A percentile compares a stretch with the other conserved stretches of the same genome.
phyloP scores from a whole-genome alignment of 2,797 vertebrate species.

The Dallia pectoralis region DNA sequence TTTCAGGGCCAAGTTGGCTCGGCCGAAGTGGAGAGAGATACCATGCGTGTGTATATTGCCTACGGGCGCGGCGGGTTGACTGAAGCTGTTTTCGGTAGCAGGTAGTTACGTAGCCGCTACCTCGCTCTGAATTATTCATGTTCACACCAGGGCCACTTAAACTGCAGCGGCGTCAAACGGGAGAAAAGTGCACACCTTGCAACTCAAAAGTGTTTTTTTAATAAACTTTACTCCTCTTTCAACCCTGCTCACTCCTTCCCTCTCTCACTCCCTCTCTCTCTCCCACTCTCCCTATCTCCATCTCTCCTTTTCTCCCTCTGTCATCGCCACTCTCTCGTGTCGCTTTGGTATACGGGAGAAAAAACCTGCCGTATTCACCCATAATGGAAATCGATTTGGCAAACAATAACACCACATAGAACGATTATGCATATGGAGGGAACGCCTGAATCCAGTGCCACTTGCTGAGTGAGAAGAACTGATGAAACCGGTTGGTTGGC shows the following conservation, averaged over 20 bases:
- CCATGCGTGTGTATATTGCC: not conserved
- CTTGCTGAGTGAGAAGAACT: constrained; percentile 20
- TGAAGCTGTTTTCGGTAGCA: constrained; percentile 33
- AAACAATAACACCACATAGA: constrained; percentile 54
- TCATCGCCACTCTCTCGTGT: not conserved
- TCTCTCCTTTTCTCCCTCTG: not conserved
- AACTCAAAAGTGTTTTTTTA: constrained; percentile 60
- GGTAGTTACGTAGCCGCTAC: constrained; percentile 40
- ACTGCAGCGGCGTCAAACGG: constrained; percentile 38
- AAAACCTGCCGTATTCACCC: constrained; percentile 38
- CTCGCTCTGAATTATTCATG: constrained; percentile 65
- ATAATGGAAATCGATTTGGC: constrained; percentile 60
- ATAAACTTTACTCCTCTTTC: constrained; percentile 47
- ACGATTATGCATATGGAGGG: constrained; percentile 27
- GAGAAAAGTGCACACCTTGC: constrained; percentile 58
- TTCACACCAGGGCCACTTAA: constrained; percentile 51
- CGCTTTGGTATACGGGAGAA: constrained; percentile 34
- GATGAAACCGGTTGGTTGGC: constrained; percentile 44
- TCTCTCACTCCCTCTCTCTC: not conserved
- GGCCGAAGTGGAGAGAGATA: not conserved
- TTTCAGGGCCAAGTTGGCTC: not conserved
- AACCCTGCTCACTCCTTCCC: constrained; percentile 14
- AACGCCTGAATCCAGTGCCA: constrained; percentile 38
- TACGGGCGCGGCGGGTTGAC: constrained; percentile 15
- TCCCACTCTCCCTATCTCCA: not conserved